Base-by-base conservation (phyloP, 2,113 vertebrate genomes). In the Equus przewalskii region DNA sequence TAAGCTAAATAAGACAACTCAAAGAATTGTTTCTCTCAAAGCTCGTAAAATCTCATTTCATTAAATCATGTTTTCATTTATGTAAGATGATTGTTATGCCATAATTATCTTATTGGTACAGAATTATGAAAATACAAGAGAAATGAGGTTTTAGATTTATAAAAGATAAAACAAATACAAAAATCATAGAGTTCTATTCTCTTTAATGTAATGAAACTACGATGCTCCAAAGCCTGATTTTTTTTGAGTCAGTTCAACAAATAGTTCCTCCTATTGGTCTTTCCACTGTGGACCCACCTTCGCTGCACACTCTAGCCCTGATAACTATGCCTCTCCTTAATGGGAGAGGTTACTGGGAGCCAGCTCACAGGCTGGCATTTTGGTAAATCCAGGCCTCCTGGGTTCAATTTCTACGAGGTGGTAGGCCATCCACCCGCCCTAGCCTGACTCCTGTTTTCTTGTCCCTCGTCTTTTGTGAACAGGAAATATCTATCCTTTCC, bases 31-130 rank as follows among this genome's bases (percentile, higher is more conserved):
- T 90, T 91, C 70, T 49, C 41, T 70, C 73, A 69, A 72, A 92
- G n/a, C 62, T 96, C 36, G 9, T 85, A 79, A 49, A 26, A 85
- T 80, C 75, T 64, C 70, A 21, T 80, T 79, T 81, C 76, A 81
- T 84, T 81, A 85, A 81, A 70, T 91, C 65, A 78, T 28, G 60
- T 81, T 91, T 95, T 72, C 70, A 83, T 81, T 87, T 64, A 30
- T 8, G 3, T 24, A 93, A 80, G 72, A 65, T 86, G 49, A 67
- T 44, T 82, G 41, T 51, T 90, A 79, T 24, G 46, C 33, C 21
- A 3, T 9, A n/a, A 19, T 30, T 83, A 62, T 81, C 87, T 96
- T 78, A 79, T 46, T 51, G 46, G 44, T 69, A 92, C 8, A 83
- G 60, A 60, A 92, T 88, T 33, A 94, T 9, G 21, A 92, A 85